A percentile compares a stretch with the other conserved stretches of the same genome.
phyloP scores from a whole-genome alignment of 2,113 vertebrate genomes.

The Hemichromis elongatus region DNA sequence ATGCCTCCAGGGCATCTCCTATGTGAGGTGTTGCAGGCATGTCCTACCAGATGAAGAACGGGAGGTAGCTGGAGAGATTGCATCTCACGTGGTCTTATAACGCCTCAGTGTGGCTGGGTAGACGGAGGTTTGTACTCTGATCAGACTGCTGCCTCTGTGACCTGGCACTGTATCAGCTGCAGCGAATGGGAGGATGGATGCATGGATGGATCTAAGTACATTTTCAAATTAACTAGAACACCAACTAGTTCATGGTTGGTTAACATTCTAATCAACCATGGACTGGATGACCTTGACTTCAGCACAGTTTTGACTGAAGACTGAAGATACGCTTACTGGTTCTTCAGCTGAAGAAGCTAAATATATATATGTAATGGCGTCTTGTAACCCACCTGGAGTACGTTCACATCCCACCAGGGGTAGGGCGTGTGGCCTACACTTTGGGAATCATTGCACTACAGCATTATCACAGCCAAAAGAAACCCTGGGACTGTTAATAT shows the following conservation, averaged over 20 bases:
- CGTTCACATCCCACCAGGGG: too few species aligned
- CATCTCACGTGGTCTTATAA: background rate
- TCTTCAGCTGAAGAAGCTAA: background rate
- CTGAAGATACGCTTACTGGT: background rate
- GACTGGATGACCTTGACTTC: rapidly evolving
- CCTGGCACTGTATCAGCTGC: background rate
- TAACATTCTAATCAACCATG: background rate
- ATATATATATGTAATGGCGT: too few species aligned
- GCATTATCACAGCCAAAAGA: too few species aligned
- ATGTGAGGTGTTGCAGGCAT: background rate
- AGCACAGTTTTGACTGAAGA: background rate
- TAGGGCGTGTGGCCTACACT: too few species aligned
- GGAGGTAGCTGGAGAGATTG: background rate
- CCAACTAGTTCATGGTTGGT: background rate
- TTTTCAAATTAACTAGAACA: background rate
- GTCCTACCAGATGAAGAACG: background rate
- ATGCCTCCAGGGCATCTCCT: background rate
- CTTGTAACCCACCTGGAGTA: too few species aligned
- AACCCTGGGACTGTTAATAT: background rate
- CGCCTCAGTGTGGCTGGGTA: background rate
- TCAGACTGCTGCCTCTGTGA: background rate
- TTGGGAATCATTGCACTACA: too few species aligned
- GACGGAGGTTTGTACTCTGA: background rate
- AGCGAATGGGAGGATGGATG: background rate
- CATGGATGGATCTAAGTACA: background rate